phyloP scores from a whole-genome alignment of 2,888 invertebrate species.

The Apodemia duryi region DNA sequence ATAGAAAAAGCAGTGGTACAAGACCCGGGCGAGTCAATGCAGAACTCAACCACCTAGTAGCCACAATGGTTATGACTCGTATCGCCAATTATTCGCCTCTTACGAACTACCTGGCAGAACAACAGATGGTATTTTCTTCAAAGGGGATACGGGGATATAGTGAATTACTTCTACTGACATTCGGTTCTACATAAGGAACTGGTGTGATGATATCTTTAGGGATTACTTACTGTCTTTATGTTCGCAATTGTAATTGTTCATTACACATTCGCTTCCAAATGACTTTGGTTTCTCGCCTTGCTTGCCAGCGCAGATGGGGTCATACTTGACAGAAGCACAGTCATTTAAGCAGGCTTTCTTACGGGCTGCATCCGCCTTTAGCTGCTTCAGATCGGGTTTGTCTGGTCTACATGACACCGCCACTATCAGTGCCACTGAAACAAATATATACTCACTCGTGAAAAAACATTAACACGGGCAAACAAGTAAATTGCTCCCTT shows the following conservation, averaged over 20 bases:
- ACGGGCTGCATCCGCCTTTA: slow-evolving; percentile 75
- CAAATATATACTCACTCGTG: neutral
- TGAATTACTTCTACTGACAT: too few species aligned
- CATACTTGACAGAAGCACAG: slow-evolving; percentile 68
- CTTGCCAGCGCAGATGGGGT: slow-evolving; percentile 82
- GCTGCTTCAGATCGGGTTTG: slow-evolving; percentile 80
- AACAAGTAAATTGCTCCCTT: too few species aligned
- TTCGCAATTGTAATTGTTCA: slow-evolving; percentile 83
- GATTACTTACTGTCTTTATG: slow-evolving; percentile 79
- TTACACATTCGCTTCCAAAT: slow-evolving; percentile 81
- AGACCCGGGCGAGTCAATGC: too few species aligned
- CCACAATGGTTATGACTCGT: too few species aligned
- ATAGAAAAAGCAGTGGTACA: too few species aligned
- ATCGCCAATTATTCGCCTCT: too few species aligned
- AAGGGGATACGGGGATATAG: too few species aligned
- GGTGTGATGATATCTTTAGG: neutral
- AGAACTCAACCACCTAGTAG: too few species aligned
- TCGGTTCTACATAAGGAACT: too few species aligned
- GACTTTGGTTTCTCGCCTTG: slow-evolving; percentile 76
- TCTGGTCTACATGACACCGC: slow-evolving; percentile 72
- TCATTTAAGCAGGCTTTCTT: slow-evolving; percentile 79
- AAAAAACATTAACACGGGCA: neutral
- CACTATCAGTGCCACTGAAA: slow-evolving; percentile 57
- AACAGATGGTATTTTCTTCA: too few species aligned
- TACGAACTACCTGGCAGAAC: too few species aligned